phyloP scores from a whole-genome alignment of 2,797 vertebrate species.

The Menidia menidia region DNA sequence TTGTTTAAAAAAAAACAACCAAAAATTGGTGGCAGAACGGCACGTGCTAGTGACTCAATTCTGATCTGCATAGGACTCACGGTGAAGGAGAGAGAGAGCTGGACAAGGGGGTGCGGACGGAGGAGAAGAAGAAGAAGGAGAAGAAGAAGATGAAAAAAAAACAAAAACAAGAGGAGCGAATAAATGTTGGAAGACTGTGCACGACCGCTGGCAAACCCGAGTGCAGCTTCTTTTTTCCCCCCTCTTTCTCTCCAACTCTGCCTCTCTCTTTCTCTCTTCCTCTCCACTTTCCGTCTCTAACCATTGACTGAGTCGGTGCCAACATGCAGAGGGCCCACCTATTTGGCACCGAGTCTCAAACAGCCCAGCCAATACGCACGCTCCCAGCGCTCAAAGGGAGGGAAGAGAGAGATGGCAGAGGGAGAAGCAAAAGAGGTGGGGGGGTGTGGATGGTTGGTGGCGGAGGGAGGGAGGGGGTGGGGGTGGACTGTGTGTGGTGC shows the following conservation, averaged over 20 bases:
- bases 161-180: constrained; percentile 83
- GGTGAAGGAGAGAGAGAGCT: constrained; percentile 69
- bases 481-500: constrained; percentile 80
- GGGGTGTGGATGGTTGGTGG: constrained; percentile 65
- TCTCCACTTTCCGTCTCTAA: constrained; percentile 91
- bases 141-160: constrained; percentile 48
- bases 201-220: constrained; percentile 86
- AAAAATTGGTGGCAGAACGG: constrained; percentile 82
- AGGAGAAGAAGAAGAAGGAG: constrained; percentile 73
- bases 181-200: constrained; percentile 86
- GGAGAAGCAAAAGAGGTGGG: constrained; percentile 63
- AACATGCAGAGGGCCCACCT: constrained; percentile 91
- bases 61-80: constrained; percentile 82
- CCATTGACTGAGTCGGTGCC: constrained; percentile 92
- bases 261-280: constrained; percentile 83
- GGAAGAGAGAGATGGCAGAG: constrained; percentile 78
- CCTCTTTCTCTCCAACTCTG: constrained; percentile 86
- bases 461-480: constrained; percentile 73
- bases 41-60: constrained; percentile 85
- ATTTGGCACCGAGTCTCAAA: constrained; percentile 90
- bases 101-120: constrained; percentile 68
- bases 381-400: constrained; percentile 86
- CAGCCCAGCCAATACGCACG: constrained; percentile 90
- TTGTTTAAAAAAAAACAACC: constrained; percentile 47
- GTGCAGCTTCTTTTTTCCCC: constrained; percentile 83